Conservation (phyloP, 1,140 invertebrate genomes). For the Orchesella cincta region DNA sequence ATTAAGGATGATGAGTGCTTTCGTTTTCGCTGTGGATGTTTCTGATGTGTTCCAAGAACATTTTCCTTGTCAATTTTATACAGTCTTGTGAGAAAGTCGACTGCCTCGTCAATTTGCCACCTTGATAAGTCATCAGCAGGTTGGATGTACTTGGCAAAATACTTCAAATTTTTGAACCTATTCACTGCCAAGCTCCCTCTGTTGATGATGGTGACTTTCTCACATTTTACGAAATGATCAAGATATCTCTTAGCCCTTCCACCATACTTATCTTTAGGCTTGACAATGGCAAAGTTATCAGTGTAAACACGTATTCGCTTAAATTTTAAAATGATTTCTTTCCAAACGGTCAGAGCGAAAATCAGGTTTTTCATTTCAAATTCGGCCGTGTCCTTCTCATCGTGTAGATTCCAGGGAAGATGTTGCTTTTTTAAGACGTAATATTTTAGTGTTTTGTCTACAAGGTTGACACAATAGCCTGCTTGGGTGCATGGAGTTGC, state of each 20-base stretch:
- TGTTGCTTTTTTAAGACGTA: not conserved
- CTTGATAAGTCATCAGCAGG: slow-evolving; percentile 27
- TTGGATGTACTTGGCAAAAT: slow-evolving; percentile 6
- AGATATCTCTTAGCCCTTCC: not conserved
- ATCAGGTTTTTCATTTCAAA: slow-evolving; percentile 28
- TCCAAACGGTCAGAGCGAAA: slow-evolving; percentile 8
- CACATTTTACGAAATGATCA: not conserved
- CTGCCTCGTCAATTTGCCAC: not conserved
- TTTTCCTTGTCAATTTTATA: not conserved
- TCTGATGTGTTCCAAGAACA: not conserved
- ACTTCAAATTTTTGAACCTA: not conserved
- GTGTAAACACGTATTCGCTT: not conserved
- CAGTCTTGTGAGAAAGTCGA: not conserved
- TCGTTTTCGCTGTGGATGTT: not conserved
- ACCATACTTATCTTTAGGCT: not conserved
- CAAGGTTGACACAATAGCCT: slow-evolving; percentile 19
- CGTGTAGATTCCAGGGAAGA: not conserved
- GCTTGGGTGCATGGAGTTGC: not conserved
- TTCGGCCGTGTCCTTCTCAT: not conserved
- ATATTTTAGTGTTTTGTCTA: not conserved
- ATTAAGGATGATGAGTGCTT: not conserved
- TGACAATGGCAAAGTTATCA: slow-evolving; percentile 6
- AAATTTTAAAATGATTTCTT: not conserved
- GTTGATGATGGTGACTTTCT: not conserved
- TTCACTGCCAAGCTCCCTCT: not conserved